Percentiles rank a stretch among this genome's conserved stretches.
phyloP scores from a whole-genome alignment of 2,888 invertebrate genomes.

The Ennomos fuscantarius region DNA sequence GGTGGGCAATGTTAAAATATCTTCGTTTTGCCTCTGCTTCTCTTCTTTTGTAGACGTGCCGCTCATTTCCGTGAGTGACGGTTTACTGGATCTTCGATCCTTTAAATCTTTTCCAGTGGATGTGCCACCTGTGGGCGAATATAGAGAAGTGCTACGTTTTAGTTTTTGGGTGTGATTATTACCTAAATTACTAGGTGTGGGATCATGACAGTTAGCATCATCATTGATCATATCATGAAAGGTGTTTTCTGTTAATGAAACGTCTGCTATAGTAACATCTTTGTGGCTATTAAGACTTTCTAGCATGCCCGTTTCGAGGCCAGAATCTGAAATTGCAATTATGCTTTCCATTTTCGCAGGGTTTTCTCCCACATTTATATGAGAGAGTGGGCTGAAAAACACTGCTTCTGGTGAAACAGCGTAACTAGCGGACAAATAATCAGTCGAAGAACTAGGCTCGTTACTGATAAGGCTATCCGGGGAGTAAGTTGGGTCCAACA shows the following conservation, averaged over 20 bases:
- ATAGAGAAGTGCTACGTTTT: constrained; percentile 38
- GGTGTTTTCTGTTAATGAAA: constrained; percentile 74
- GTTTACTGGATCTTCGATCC: constrained; percentile 41
- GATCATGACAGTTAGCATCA: constrained; percentile 55
- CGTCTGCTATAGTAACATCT: constrained; percentile 69
- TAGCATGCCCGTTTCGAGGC: constrained; percentile 72
- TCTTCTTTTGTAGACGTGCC: constrained; percentile 80
- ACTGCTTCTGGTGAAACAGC: constrained; percentile 64
- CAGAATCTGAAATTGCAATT: constrained; percentile 76
- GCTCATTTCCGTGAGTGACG: constrained; percentile 46
- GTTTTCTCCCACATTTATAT: constrained; percentile 63
- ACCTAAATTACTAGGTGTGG: constrained; percentile 52
- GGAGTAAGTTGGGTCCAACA: constrained; percentile 59
- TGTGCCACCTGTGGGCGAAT: constrained; percentile 43
- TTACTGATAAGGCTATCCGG: constrained; percentile 74
- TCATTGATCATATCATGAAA: constrained; percentile 69
- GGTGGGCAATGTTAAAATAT: constrained; percentile 86
- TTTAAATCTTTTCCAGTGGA: constrained; percentile 47
- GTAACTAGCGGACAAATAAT: constrained; percentile 73
- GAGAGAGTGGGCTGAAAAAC: constrained; percentile 51
- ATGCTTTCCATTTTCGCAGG: constrained; percentile 71
- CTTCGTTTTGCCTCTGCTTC: constrained; percentile 86
- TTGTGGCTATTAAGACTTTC: constrained; percentile 70
- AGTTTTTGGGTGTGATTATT: constrained; percentile 45
- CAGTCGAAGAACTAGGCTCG: constrained; percentile 74